These are phyloP conservation scores for Polia nebulosa DNA, from an alignment of 2,888 invertebrate genomes.

Conservation along the genomic window DNA sequence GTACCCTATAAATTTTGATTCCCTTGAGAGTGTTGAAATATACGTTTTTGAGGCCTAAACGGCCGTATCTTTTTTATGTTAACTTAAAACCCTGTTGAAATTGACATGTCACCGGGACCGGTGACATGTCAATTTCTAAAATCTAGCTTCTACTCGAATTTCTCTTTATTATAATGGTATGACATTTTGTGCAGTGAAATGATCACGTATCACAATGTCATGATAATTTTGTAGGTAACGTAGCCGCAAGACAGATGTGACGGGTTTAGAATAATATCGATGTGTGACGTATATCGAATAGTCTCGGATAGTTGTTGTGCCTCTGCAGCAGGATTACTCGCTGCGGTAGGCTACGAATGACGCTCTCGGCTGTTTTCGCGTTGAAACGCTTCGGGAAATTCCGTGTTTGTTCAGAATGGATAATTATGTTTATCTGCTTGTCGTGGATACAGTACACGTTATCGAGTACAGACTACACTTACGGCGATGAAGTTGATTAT, in stretches of 20 bases:
- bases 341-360: neutral
- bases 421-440: neutral
- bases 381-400: conserved; percentile 13
- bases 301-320: neutral
- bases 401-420: conserved; percentile 15
- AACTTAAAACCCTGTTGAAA: too few species aligned
- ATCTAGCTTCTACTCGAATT: conserved; percentile 6
- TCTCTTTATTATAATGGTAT: conserved; percentile 1
- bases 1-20: too few species aligned
- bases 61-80: too few species aligned
- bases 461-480: neutral
- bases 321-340: conserved; percentile 10
- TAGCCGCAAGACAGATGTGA: conserved; percentile 25
- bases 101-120: too few species aligned
- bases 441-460: conserved; percentile 20
- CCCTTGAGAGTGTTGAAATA: too few species aligned
- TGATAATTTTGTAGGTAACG: conserved; percentile 10
- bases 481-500: neutral
- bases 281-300: neutral
- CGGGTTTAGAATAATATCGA: conserved; percentile 3
- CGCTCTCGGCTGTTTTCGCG: conserved; percentile 31
- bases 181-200: conserved; percentile 15
- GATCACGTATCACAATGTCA: conserved; percentile 17
- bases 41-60: too few species aligned
- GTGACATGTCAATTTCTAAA: neutral